Evolutionary conservation across 2,888 invertebrate species (phyloP).

Genomic region (Drosophila sordidula): DNA sequence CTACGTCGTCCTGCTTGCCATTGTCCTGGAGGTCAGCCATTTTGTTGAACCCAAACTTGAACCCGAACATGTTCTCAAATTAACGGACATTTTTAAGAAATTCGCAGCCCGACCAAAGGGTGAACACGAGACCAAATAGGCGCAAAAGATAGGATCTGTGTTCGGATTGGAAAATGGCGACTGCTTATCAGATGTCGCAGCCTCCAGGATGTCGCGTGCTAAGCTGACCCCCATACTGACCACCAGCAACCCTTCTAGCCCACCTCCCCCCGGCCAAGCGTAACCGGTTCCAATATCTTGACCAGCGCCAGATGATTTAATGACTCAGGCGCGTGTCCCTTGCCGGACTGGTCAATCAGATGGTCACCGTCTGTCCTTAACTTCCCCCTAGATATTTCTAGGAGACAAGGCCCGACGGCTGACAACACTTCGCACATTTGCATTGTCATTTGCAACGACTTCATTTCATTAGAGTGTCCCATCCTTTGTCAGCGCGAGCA

Average conservation of each 20-base stretch:
- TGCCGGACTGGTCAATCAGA: constrained; percentile 38
- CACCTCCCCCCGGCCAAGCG: no score
- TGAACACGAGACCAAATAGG: background rate
- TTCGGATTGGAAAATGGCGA: constrained; percentile 18
- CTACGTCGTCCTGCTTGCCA: constrained; percentile 24
- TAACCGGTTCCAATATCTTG: constrained; percentile 51
- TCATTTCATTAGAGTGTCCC: constrained; percentile 27
- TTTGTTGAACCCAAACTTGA: constrained; percentile 54
- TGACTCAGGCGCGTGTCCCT: constrained; percentile 61
- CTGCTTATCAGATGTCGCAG: constrained; percentile 8
- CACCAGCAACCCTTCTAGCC: constrained; percentile 34
- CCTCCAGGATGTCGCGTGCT: constrained; percentile 38
- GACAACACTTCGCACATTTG: constrained; percentile 56
- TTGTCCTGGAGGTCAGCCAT: constrained; percentile 69
- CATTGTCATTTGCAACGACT: constrained; percentile 51
- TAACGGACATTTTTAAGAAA: constrained; percentile 77
- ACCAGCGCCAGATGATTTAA: constrained; percentile 44
- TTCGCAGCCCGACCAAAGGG: constrained; percentile 3
- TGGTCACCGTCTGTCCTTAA: constrained; percentile 26
- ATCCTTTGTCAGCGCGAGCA: constrained; percentile 9
- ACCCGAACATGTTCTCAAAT: constrained; percentile 66
- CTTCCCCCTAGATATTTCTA: constrained; percentile 16
- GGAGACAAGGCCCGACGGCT: background rate
- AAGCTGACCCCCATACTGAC: constrained; percentile 41
- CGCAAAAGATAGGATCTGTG: constrained; percentile 3